phyloP scores from a whole-genome alignment of 2,113 vertebrate genomes.

The Nesogale talazaci region DNA sequence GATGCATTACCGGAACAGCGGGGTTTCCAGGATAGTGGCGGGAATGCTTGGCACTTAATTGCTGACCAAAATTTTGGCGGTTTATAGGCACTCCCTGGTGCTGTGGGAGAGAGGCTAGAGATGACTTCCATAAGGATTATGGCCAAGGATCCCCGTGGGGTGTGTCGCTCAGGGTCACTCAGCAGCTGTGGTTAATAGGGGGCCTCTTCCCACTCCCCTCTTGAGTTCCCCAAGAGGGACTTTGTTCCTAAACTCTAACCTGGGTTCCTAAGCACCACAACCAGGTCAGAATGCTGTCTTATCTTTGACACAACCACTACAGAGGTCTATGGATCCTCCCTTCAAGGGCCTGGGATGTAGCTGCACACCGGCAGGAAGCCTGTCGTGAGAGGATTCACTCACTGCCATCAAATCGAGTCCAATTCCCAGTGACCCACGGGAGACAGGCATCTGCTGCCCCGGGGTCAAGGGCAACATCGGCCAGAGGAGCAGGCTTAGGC shows the following conservation, averaged over 20 bases:
- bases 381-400: neutral
- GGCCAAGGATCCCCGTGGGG: neutral
- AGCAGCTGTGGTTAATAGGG: neutral
- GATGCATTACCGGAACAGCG: neutral
- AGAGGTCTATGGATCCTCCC: neutral
- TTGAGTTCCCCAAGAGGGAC: rapidly evolving
- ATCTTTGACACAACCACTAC: neutral
- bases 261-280: neutral
- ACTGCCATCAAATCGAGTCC: no score
- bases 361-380: neutral
- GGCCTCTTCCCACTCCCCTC: neutral
- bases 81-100: neutral
- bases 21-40: neutral
- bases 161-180: neutral
- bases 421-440: no score
- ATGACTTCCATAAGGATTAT: neutral
- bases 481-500: neutral
- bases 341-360: neutral
- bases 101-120: neutral
- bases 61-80: neutral
- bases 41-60: neutral
- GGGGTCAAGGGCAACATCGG: no score
- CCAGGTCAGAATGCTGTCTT: neutral
- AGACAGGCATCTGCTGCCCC: neutral
- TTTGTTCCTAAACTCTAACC: neutral